Conservation (phyloP, 2,888 invertebrate genomes). For the Apodemia duryi region DNA sequence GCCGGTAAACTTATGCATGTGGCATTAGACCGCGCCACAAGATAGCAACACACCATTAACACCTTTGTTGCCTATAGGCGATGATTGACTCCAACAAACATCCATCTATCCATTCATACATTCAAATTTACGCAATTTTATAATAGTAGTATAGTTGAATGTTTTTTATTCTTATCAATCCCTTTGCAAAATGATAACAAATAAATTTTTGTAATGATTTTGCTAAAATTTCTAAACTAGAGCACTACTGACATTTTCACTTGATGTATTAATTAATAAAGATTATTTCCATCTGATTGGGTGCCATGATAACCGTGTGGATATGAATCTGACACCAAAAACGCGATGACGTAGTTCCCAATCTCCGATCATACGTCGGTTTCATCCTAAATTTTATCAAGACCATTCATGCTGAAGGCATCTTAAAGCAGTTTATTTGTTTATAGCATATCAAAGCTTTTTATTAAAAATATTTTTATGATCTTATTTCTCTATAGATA, state of each 20-base stretch:
- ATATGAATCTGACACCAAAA: slow-evolving; percentile 27
- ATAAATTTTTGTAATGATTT: background rate
- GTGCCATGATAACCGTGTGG: slow-evolving; percentile 30
- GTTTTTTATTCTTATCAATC: too few relatives aligned
- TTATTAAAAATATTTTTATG: background rate
- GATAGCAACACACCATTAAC: too few relatives aligned
- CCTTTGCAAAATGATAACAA: too few relatives aligned
- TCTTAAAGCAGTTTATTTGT: slow-evolving; percentile 14
- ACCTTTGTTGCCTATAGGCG: too few relatives aligned
- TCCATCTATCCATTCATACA: too few relatives aligned
- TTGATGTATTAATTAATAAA: slow-evolving; percentile 31
- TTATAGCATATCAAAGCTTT: slow-evolving; percentile 1
- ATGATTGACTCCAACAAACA: too few relatives aligned
- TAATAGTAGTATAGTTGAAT: too few relatives aligned
- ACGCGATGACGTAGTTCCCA: slow-evolving; percentile 23
- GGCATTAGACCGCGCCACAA: too few relatives aligned
- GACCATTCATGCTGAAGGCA: slow-evolving; percentile 13
- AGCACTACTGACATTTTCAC: slow-evolving; percentile 28
- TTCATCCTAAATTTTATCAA: slow-evolving; percentile 9
- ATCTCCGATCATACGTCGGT: background rate
- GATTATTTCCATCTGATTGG: slow-evolving; percentile 28
- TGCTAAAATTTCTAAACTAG: slow-evolving; percentile 19
- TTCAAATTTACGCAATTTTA: too few relatives aligned
- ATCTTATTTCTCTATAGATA: too few relatives aligned
- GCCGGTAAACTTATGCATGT: too few relatives aligned